Percentiles rank a stretch among this genome's conserved stretches.
Conservation (phyloP, 2,113 vertebrate genomes). For the Phasianus colchicus region DNA sequence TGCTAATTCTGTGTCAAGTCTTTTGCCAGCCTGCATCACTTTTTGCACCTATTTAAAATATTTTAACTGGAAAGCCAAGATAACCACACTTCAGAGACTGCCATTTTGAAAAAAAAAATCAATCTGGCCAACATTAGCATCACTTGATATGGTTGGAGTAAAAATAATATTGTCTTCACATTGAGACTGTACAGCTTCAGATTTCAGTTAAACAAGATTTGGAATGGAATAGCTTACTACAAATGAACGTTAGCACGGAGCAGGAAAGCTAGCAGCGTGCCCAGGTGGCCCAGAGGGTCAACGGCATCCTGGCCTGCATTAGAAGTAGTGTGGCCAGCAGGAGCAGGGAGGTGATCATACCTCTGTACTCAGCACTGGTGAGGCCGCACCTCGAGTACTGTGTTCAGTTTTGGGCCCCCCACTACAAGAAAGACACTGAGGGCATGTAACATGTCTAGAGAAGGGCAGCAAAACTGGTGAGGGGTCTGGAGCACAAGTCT, state of each 20-base stretch:
- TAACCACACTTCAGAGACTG: not conserved
- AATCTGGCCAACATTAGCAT: conserved; percentile 22
- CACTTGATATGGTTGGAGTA: not conserved
- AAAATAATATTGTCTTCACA: conserved; percentile 31
- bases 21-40: not conserved
- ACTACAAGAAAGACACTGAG: no score
- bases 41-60: conserved; percentile 16
- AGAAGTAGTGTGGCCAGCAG: no score
- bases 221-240: not conserved
- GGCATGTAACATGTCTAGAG: no score
- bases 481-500: no score
- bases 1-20: not conserved
- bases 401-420: no score
- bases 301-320: no score
- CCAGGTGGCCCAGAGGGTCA: no score
- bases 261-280: not conserved
- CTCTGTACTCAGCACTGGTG: no score
- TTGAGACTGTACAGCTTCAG: conserved; percentile 2
- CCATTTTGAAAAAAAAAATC: conserved; percentile 14
- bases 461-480: no score
- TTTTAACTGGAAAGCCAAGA: conserved; percentile 13
- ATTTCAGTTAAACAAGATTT: conserved; percentile 32
- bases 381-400: no score
- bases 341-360: no score
- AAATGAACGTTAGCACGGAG: not conserved